A percentile compares a stretch with the other conserved stretches of the same genome.
phyloP scores from a whole-genome alignment of 2,888 invertebrate genomes.

The Melinaea marsaeus region DNA sequence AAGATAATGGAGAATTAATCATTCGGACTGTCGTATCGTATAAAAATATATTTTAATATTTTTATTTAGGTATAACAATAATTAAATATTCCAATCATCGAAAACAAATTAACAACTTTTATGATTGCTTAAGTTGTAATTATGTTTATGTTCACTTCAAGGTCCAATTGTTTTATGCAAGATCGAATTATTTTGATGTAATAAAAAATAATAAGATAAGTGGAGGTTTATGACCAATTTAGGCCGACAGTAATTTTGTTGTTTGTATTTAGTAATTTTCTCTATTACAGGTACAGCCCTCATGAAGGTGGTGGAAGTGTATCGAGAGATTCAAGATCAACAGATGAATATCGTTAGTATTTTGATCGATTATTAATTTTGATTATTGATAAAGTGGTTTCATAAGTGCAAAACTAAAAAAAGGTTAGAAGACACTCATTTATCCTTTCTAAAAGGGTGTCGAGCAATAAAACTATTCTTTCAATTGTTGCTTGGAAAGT shows the following conservation, averaged over 20 bases:
- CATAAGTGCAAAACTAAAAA: not conserved
- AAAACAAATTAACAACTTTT: not conserved
- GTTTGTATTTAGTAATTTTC: not conserved
- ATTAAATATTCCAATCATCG: not conserved
- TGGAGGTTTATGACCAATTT: constrained; percentile 9
- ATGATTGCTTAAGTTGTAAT: constrained; percentile 1
- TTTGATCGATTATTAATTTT: not conserved
- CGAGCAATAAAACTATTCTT: constrained; percentile 27
- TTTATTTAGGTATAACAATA: too few species aligned
- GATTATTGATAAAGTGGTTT: not conserved
- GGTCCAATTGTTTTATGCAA: constrained; percentile 1
- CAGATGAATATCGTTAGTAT: constrained; percentile 96
- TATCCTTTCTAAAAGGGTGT: not conserved
- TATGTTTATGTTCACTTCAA: constrained; percentile 6
- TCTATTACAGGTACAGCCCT: constrained; percentile 86
- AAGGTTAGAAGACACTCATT: too few species aligned
- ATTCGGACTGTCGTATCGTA: too few species aligned
- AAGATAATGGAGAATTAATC: too few species aligned
- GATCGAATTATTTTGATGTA: constrained; percentile 1
- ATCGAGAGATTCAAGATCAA: constrained; percentile 95
- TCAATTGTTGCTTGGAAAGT: constrained; percentile 20
- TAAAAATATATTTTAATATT: too few species aligned
- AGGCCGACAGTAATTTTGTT: constrained; percentile 1
- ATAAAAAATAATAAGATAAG: constrained; percentile 14
- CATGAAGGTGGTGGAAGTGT: constrained; percentile 95